Conservation (phyloP, 2,797 vertebrate species). For the Dendrocincla tyrannina region DNA sequence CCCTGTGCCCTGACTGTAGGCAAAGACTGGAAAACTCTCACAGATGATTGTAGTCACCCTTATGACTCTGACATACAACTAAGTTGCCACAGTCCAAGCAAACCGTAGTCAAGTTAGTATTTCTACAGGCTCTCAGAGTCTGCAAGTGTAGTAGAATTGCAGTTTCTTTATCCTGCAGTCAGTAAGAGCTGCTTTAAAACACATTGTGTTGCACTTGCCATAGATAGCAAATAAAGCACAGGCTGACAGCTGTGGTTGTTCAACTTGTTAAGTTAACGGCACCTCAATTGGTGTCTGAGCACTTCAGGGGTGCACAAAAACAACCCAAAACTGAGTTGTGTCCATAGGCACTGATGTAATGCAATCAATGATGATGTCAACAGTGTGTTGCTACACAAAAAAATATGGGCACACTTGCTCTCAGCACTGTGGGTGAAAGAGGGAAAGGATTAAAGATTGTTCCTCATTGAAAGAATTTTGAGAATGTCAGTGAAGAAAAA, state of each 20-base stretch:
- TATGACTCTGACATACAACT: background rate
- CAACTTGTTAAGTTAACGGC: background rate
- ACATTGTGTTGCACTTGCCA: background rate
- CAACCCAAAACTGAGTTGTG: background rate
- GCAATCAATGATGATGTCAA: background rate
- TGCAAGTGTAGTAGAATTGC: background rate
- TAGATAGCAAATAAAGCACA: background rate
- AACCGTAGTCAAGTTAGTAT: background rate
- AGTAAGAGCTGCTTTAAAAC: background rate
- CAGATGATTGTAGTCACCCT: background rate
- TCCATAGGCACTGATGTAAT: background rate
- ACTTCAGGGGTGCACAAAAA: background rate
- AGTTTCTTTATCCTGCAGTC: background rate
- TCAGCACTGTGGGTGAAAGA: background rate
- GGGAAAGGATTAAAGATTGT: background rate
- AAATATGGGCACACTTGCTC: fast-evolving
- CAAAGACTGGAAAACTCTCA: background rate
- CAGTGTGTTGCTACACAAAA: fast-evolving
- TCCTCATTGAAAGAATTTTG: background rate
- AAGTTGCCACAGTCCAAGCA: background rate
- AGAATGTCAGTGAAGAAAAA: background rate
- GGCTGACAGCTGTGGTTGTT: fast-evolving
- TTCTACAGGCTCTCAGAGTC: fast-evolving
- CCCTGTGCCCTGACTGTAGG: background rate
- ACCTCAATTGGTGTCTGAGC: background rate